These are phyloP conservation scores for Apistogramma diplotaenia DNA, from an alignment of 2,113 vertebrate genomes.

Conservation along the genomic window DNA sequence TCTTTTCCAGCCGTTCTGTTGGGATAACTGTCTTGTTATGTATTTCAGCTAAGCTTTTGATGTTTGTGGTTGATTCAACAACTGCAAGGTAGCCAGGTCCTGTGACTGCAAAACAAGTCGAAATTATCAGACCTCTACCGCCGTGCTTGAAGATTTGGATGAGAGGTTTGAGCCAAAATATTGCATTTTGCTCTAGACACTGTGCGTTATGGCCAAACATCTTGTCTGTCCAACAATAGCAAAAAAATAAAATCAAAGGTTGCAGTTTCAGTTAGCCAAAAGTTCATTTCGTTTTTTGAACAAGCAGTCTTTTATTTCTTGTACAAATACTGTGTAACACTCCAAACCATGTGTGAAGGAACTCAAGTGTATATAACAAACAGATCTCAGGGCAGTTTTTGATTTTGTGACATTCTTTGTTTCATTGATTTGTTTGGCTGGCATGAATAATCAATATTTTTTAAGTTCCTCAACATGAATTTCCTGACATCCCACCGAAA, in stretches of 20 bases:
- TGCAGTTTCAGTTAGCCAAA: background rate
- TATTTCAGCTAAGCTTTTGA: background rate
- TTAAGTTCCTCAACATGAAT: background rate
- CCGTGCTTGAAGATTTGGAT: background rate
- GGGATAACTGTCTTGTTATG: too few relatives aligned
- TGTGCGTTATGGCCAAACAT: background rate
- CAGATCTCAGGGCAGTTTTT: background rate
- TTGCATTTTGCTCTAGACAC: too few relatives aligned
- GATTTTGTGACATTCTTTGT: background rate
- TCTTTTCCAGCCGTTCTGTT: background rate
- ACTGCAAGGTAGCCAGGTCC: too few relatives aligned
- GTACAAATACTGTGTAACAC: background rate
- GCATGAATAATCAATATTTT: background rate
- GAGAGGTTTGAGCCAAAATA: background rate
- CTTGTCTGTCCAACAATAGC: background rate
- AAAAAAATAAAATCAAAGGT: background rate
- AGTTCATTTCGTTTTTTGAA: background rate
- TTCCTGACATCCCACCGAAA: background rate
- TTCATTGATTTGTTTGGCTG: background rate
- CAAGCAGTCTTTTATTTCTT: background rate
- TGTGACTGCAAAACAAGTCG: background rate
- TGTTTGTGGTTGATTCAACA: background rate
- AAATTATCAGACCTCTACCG: background rate
- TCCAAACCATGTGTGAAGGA: background rate
- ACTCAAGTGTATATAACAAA: background rate